These are phyloP conservation scores for Synanthedon vespiformis DNA, from an alignment of 2,888 invertebrate genomes.

Conservation along the genomic window DNA sequence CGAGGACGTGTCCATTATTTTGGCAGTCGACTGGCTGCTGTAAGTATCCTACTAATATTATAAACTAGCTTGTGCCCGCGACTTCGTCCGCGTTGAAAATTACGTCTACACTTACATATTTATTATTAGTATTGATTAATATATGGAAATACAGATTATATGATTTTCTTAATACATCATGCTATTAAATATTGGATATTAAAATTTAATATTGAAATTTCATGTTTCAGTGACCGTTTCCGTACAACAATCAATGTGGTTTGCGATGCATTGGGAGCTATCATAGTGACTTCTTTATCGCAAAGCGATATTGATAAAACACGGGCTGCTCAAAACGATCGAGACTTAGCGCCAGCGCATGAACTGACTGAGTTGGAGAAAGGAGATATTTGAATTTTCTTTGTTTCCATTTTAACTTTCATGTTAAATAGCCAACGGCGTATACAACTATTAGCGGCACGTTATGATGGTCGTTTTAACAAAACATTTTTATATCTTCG, in stretches of 20 bases:
- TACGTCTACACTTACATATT: too few species aligned
- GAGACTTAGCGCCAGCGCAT: conserved; percentile 68
- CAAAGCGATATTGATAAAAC: conserved; percentile 73
- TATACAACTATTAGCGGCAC: too few species aligned
- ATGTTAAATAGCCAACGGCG: too few species aligned
- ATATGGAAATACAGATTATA: too few species aligned
- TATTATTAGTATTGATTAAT: too few species aligned
- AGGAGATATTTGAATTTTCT: conserved; percentile 43
- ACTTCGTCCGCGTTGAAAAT: too few species aligned
- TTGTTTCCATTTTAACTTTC: too few species aligned
- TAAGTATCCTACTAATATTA: conserved; percentile 54
- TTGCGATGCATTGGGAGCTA: conserved; percentile 94
- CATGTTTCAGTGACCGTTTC: conserved; percentile 80
- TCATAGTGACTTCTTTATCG: conserved; percentile 88
- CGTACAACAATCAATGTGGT: conserved; percentile 93
- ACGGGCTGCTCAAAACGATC: conserved; percentile 48
- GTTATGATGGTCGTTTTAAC: too few species aligned
- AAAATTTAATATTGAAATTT: too few species aligned
- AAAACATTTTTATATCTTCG: too few species aligned
- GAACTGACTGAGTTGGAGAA: conserved; percentile 75
- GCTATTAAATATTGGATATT: neutral
- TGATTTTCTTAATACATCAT: too few species aligned
- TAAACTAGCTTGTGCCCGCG: too few species aligned
- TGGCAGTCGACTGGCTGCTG: conserved; percentile 94
- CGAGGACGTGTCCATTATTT: conserved; percentile 89